Base-by-base conservation (phyloP, 23 tunicate genomes). In the Trididemnum clinides region DNA sequence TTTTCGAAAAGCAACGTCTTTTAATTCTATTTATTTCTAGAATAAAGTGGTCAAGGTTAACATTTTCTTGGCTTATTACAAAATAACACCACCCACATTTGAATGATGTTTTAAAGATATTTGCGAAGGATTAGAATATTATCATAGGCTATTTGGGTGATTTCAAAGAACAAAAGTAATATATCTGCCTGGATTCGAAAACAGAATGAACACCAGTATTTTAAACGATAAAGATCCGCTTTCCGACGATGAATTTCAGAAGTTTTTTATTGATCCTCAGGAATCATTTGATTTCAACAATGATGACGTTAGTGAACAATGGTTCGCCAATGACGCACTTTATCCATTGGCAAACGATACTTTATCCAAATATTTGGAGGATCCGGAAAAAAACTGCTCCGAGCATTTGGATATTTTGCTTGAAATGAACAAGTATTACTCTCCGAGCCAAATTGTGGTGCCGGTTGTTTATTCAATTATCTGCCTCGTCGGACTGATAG, bases 391-490 rank as follows among this genome's bases (percentile, higher is more conserved):
- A 10, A 59, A 88, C 64, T 88, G 92, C 51, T 54, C 92, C 28
- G 86, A 71, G 6, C 82, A 81, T 22, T 10, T 57, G 64, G 57
- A 81, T 2, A 81, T 88, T 5, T 57, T 39, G 10, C 19, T 36
- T 1, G 95, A 90, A 31, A 31, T 90, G 81, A 85, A 57, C 20
- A 71, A 57, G 33, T 85, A 28, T 36, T 51, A 64, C 30, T 33
- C 95, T 1, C 84, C 95, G 31, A 84, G 84, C 57, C 89, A 83
- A 76, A 58, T 89, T 35, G 35, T 82, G 10, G 88, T 89, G 0
- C 93, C 93, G 6, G 65, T 76, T 21, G 39, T 89, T 39, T 89
- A 83, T 28, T 89, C 90, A 62, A 39, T 84, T 33, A 89, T 89
- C 23, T 89, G 88, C 71, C 37, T 84, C 22, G 65, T 89, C 39